Evolutionary conservation across 2,888 invertebrate species (phyloP).

Genomic region (Chironomus riparius): DNA sequence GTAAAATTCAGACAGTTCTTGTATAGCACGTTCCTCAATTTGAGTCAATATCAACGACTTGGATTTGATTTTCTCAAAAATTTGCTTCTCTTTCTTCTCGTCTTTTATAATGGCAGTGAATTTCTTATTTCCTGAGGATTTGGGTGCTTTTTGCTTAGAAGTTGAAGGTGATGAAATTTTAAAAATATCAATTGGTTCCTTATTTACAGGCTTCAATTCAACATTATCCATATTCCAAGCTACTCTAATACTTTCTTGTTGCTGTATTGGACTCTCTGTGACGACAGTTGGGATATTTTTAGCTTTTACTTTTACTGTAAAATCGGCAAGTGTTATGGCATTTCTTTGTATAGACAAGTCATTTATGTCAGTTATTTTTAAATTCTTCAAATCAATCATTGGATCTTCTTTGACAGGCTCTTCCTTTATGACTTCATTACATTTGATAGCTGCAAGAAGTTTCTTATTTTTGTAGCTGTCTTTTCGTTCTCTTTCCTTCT

Average conservation of each 20-base stretch:
- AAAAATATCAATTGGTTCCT: slow-evolving; percentile 29
- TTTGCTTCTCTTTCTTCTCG: slow-evolving; percentile 63
- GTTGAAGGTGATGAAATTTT: slow-evolving; percentile 15
- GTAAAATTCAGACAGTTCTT: slow-evolving; percentile 66
- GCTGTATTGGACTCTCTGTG: neutral
- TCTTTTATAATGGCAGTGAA: slow-evolving; percentile 58
- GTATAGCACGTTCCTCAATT: slow-evolving; percentile 82
- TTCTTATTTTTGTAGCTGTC: slow-evolving; percentile 40
- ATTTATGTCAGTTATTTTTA: slow-evolving; percentile 9
- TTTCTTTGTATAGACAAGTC: slow-evolving; percentile 12
- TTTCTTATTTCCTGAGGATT: slow-evolving; percentile 35
- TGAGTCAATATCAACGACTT: slow-evolving; percentile 68
- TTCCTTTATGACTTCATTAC: slow-evolving; percentile 43
- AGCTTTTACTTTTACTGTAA: neutral
- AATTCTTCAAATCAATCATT: slow-evolving; percentile 39
- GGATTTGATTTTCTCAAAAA: slow-evolving; percentile 58
- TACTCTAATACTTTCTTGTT: neutral
- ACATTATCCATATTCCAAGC: slow-evolving; percentile 37
- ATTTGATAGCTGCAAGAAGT: slow-evolving; percentile 30
- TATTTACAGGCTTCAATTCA: slow-evolving; percentile 9
- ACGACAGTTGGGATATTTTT: slow-evolving; percentile 10
- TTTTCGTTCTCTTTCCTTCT: slow-evolving; percentile 40
- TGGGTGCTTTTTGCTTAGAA: slow-evolving; percentile 41
- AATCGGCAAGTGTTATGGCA: slow-evolving; percentile 14
- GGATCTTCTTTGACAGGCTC: slow-evolving; percentile 44